These are phyloP conservation scores for Achlya flavicornis DNA, from an alignment of 2,888 invertebrate species.

Conservation along the genomic window DNA sequence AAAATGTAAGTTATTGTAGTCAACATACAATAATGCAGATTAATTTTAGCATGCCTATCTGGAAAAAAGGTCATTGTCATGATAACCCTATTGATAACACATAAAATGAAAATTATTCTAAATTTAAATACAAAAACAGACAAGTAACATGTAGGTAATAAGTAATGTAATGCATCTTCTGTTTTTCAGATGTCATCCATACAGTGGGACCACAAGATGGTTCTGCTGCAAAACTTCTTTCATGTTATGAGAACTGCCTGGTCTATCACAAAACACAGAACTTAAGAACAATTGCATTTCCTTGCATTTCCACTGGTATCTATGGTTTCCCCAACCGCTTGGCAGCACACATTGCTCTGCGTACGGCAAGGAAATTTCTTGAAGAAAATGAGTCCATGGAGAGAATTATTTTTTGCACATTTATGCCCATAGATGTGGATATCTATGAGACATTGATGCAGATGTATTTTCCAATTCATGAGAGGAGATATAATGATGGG, in stretches of 20 bases:
- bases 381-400: slow-evolving; percentile 83
- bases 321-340: slow-evolving; percentile 92
- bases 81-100: no score
- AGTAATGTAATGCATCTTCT: no score
- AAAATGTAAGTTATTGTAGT: slow-evolving; percentile 86
- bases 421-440: slow-evolving; percentile 87
- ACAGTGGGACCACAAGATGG: slow-evolving; percentile 94
- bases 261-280: slow-evolving; percentile 80
- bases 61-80: background rate
- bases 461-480: slow-evolving; percentile 87
- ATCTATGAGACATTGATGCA: slow-evolving; percentile 89
- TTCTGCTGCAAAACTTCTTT: slow-evolving; percentile 84
- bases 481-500: slow-evolving; percentile 51
- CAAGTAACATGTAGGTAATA: no score
- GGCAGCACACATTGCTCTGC: slow-evolving; percentile 90
- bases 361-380: slow-evolving; percentile 86
- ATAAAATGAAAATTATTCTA: no score
- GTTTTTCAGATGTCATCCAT: slow-evolving; percentile 91
- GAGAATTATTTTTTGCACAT: slow-evolving; percentile 91
- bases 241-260: slow-evolving; percentile 89
- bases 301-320: slow-evolving; percentile 96
- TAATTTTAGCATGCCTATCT: background rate
- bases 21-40: no score
- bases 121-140: no score
- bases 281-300: slow-evolving; percentile 90